Evolutionary conservation across 2,888 invertebrate genomes (phyloP).

Genomic region (Callinectes sapidus): DNA sequence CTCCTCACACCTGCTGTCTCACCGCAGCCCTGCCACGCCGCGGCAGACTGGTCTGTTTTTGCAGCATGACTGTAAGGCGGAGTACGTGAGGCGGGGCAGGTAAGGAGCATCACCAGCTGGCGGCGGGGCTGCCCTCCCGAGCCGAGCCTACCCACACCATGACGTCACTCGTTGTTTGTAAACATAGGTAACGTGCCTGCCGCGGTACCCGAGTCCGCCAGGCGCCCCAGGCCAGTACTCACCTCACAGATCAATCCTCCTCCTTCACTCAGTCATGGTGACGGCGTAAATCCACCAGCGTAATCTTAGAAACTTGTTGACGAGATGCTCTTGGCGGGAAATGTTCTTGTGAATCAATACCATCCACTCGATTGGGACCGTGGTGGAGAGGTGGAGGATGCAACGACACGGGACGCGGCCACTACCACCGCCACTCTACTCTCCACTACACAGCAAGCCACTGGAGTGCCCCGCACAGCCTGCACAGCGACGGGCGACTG

Average conservation of each 20-base stretch:
- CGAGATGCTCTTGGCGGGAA: conserved; percentile 39
- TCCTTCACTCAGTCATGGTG: conserved; percentile 48
- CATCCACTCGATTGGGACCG: conserved; percentile 16
- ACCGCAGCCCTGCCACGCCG: background rate
- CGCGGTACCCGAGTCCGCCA: background rate
- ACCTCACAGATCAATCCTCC: conserved; percentile 40
- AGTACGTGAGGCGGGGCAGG: conserved; percentile 9
- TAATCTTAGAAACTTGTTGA: conserved; percentile 36
- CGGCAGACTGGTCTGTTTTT: background rate
- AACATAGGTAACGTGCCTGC: conserved; percentile 38
- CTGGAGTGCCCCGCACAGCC: too few species aligned
- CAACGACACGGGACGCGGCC: background rate
- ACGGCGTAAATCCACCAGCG: conserved; percentile 44
- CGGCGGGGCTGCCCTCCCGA: background rate
- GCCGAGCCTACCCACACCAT: conserved; percentile 7
- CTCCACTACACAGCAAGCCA: background rate
- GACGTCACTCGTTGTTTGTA: conserved; percentile 49
- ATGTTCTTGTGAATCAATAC: conserved; percentile 45
- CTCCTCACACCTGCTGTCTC: background rate
- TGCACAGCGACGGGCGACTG: background rate
- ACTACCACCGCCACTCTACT: background rate
- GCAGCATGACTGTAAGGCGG: background rate
- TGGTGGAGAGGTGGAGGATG: background rate
- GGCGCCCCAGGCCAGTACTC: background rate
- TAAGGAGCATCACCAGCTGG: conserved; percentile 16